Conservation (phyloP, 2,113 vertebrate genomes). For the Oenanthe oenanthe region DNA sequence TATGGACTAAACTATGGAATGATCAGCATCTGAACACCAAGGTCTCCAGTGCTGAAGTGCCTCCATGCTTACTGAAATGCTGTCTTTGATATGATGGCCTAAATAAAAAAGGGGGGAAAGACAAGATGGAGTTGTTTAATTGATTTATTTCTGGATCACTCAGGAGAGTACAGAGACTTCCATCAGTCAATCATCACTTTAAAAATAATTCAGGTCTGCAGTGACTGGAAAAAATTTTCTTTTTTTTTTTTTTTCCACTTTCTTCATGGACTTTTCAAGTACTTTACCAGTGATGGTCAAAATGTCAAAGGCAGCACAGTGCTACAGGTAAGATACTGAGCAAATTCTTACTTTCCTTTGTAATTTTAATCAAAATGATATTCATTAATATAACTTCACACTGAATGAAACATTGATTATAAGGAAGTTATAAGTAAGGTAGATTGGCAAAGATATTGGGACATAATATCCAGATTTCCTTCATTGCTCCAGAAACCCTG, state of each 20-base stretch:
- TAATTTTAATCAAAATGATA: not conserved
- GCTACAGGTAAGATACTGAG: not conserved
- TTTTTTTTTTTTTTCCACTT: not conserved
- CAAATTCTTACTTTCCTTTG: not conserved
- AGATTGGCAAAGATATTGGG: not conserved
- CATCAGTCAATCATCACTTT: not conserved
- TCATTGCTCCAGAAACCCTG: not conserved
- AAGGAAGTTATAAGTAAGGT: not conserved
- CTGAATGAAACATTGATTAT: not conserved
- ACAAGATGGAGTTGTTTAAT: not conserved
- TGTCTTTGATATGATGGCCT: not conserved
- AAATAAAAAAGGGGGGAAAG: not conserved
- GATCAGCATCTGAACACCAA: not conserved
- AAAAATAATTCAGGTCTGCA: not conserved
- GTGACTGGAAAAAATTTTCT: not conserved
- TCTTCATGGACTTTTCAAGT: not conserved
- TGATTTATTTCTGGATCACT: not conserved
- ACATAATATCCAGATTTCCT: not conserved
- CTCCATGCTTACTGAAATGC: not conserved
- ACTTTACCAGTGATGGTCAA: not conserved
- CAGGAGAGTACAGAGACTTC: not conserved
- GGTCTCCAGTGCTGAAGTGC: not conserved
- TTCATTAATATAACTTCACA: not conserved
- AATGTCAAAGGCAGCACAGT: not conserved
- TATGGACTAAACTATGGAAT: constrained; percentile 48